phyloP scores from a whole-genome alignment of 2,113 vertebrate species.

The Pachycephala philippinensis region DNA sequence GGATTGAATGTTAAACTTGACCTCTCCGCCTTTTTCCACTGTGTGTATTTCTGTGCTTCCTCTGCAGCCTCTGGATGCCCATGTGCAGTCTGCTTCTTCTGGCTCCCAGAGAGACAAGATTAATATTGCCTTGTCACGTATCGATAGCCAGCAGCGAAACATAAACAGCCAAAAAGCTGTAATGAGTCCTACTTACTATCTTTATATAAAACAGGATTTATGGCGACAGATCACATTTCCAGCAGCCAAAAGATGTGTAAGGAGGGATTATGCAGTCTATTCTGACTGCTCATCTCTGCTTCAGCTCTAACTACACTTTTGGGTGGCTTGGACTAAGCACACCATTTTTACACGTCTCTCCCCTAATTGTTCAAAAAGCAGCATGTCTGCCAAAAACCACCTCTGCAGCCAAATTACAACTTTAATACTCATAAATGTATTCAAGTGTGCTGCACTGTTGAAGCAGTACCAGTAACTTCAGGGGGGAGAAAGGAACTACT shows the following conservation, averaged over 20 bases:
- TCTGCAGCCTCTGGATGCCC: constrained; percentile 24
- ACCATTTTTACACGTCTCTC: background rate
- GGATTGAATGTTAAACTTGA: constrained; percentile 46
- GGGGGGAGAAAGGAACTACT: background rate
- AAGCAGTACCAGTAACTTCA: background rate
- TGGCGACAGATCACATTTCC: background rate
- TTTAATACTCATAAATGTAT: background rate
- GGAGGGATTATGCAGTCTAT: background rate
- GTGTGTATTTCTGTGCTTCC: constrained; percentile 32
- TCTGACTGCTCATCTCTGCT: background rate
- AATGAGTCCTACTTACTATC: background rate
- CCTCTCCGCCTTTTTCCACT: constrained; percentile 36
- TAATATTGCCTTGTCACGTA: background rate
- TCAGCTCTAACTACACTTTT: background rate
- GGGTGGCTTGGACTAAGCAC: background rate
- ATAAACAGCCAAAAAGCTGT: constrained; percentile 20
- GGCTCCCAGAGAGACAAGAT: background rate
- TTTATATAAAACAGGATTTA: constrained; percentile 13
- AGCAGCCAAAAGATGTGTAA: background rate
- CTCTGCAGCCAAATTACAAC: background rate
- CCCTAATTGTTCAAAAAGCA: background rate
- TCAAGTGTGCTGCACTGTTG: background rate
- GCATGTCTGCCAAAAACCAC: background rate
- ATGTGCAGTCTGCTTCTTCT: background rate
- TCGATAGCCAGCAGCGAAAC: background rate